These are phyloP conservation scores for Gyps fulvus DNA, from an alignment of 2,113 vertebrate genomes.

Conservation along the genomic window DNA sequence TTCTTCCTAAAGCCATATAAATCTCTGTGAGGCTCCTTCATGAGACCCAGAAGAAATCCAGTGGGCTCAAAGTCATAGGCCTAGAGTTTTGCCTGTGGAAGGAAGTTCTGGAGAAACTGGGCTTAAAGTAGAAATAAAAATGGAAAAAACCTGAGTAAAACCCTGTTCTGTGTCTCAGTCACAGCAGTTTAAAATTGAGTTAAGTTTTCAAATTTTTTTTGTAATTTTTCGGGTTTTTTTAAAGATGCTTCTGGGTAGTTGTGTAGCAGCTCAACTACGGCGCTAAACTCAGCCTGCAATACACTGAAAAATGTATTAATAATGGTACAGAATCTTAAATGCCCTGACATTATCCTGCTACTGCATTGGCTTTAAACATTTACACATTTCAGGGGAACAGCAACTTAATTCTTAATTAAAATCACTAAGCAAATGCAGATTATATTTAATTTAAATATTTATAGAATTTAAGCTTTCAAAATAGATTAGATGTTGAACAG, in stretches of 20 bases:
- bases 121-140: background rate
- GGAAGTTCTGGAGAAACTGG: background rate
- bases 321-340: background rate
- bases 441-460: conserved; percentile 51
- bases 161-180: background rate
- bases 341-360: background rate
- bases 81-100: background rate
- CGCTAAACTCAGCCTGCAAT: background rate
- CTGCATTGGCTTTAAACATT: background rate
- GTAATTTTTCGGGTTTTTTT: background rate
- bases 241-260: background rate
- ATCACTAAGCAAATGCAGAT: background rate
- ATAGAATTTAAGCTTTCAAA: conserved; percentile 29
- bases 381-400: background rate
- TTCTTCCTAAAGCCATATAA: background rate
- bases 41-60: background rate
- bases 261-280: background rate
- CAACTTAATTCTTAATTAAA: conserved; percentile 46
- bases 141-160: background rate
- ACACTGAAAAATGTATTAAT: background rate
- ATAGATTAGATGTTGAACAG: background rate
- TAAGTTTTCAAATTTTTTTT: background rate
- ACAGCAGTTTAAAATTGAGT: background rate
- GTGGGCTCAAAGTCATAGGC: background rate
- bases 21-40: background rate